Conservation (phyloP, 2,113 vertebrate species). For the Tenrec ecaudatus region DNA sequence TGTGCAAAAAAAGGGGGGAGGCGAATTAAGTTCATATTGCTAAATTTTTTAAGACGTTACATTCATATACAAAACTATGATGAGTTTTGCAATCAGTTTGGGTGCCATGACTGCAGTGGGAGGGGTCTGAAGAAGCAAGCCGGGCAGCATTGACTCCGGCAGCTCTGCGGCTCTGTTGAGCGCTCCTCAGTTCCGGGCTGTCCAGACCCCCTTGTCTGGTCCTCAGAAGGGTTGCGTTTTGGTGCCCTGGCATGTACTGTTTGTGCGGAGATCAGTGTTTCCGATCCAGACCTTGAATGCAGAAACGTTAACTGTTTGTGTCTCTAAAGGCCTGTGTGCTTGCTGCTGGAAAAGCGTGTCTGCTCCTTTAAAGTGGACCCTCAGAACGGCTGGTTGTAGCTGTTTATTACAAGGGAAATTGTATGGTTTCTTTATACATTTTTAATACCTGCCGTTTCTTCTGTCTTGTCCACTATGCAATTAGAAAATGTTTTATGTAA, state of each 20-base stretch:
- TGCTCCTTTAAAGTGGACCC: not conserved
- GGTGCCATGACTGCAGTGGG: not conserved
- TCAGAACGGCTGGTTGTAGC: not conserved
- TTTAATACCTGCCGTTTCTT: not conserved
- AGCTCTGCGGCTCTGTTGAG: not conserved
- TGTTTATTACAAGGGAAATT: not conserved
- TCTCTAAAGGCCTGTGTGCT: not conserved
- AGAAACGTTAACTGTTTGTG: not conserved
- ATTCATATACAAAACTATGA: not conserved
- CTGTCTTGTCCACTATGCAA: not conserved
- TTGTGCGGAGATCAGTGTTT: not conserved
- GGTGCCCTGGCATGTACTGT: not conserved
- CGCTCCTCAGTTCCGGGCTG: not conserved
- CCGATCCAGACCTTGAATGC: not conserved
- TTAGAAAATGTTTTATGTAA: not conserved
- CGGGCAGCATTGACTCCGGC: not conserved
- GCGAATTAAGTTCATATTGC: not conserved
- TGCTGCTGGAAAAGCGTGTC: not conserved
- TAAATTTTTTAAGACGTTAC: not conserved
- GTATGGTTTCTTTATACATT: not conserved
- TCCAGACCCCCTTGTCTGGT: not conserved
- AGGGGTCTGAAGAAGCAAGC: not conserved
- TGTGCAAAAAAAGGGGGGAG: not conserved
- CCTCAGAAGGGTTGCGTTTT: not conserved
- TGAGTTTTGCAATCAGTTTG: not conserved